phyloP scores from a whole-genome alignment of 2,113 vertebrate genomes.

The Menura novaehollandiae region DNA sequence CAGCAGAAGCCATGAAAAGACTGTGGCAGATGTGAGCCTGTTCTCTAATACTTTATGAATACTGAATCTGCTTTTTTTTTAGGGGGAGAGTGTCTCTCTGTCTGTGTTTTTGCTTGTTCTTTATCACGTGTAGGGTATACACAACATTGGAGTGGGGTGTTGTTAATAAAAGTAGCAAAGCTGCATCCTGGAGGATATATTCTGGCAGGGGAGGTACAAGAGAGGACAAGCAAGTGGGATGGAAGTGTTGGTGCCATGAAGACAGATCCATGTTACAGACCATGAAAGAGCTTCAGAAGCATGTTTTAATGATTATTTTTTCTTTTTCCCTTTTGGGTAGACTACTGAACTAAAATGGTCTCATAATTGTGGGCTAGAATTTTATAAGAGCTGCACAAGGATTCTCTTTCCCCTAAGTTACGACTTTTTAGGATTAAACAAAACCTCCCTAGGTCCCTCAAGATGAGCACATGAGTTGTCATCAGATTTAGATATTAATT shows the following conservation, averaged over 20 bases:
- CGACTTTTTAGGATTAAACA: background rate
- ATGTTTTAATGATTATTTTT: background rate
- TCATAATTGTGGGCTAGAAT: background rate
- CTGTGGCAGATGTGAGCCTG: constrained; percentile 6
- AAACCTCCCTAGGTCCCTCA: background rate
- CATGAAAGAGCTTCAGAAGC: background rate
- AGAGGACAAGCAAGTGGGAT: background rate
- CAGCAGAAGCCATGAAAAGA: constrained; percentile 31
- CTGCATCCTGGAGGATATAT: background rate
- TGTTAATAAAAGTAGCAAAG: background rate
- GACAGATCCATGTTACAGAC: background rate
- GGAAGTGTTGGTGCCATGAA: background rate
- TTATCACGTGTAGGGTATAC: background rate
- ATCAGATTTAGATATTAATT: background rate
- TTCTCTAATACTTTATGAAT: constrained; percentile 1
- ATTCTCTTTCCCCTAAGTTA: background rate
- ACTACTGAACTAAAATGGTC: background rate
- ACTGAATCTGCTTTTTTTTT: background rate
- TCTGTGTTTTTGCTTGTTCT: background rate
- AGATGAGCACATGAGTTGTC: background rate
- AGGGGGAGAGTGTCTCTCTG: background rate
- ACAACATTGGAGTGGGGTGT: background rate
- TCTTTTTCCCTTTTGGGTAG: background rate
- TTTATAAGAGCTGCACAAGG: background rate
- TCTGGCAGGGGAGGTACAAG: background rate